Conservation (phyloP, 2,113 vertebrate species). For the Aepyceros melampus region DNA sequence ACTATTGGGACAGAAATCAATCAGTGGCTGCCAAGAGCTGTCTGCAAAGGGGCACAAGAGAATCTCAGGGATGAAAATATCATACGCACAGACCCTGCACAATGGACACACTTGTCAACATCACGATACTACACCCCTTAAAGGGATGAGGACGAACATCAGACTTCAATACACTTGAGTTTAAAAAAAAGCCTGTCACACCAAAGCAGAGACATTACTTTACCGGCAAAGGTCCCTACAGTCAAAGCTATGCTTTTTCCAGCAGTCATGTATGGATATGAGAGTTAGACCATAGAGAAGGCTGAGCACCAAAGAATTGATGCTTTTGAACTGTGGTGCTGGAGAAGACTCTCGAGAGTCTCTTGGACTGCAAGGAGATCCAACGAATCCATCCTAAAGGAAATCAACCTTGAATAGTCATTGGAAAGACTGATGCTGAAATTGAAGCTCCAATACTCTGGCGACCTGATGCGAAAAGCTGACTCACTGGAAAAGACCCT, state of each 20-base stretch:
- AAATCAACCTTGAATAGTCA: not conserved
- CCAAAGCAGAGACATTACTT: not conserved
- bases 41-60: not conserved
- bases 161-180: not conserved
- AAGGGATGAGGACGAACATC: not conserved
- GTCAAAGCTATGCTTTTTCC: not conserved
- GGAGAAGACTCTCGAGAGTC: not conserved
- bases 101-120: not conserved
- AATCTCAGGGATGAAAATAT: not conserved
- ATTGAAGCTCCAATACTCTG: not conserved
- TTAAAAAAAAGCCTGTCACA: not conserved
- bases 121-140: not conserved
- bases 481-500: not conserved
- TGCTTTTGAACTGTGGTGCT: not conserved
- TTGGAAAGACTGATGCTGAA: not conserved
- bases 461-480: accelerated
- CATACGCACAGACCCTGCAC: not conserved
- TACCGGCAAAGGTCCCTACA: not conserved
- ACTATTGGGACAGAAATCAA: not conserved
- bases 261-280: not conserved
- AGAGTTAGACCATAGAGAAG: not conserved
- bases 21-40: not conserved
- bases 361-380: not conserved
- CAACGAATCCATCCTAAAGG: not conserved
- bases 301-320: not conserved